A percentile compares a stretch with the other conserved stretches of the same genome.
phyloP scores from a whole-genome alignment of 2,113 vertebrate genomes.

The Zosterops pallidus region DNA sequence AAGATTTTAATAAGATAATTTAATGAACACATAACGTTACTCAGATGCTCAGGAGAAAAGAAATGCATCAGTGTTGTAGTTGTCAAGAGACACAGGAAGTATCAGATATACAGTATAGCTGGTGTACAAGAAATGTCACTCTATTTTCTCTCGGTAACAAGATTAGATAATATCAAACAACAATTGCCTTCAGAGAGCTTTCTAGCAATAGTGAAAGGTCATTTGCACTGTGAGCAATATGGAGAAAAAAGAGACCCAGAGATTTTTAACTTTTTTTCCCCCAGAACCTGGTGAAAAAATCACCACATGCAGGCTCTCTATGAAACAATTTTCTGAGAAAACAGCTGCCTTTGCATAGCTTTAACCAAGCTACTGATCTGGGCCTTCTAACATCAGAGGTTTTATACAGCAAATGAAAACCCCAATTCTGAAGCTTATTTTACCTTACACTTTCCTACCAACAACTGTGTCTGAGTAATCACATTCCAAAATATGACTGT shows the following conservation, averaged over 20 bases:
- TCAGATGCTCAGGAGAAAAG: not conserved
- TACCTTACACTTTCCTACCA: not conserved
- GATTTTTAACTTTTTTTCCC: not conserved
- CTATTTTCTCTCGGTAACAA: not conserved
- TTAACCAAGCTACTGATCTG: not conserved
- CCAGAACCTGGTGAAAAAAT: not conserved
- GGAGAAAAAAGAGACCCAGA: not conserved
- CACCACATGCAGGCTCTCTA: not conserved
- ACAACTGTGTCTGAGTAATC: not conserved
- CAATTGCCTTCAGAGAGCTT: not conserved
- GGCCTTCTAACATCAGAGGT: not conserved
- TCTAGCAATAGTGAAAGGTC: not conserved
- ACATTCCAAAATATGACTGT: not conserved
- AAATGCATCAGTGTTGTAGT: not conserved
- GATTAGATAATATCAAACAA: not conserved
- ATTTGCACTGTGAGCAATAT: not conserved
- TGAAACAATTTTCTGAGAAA: not conserved
- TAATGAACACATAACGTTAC: not conserved
- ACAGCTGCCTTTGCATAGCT: not conserved
- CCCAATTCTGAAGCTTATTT: not conserved
- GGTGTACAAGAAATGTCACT: not conserved
- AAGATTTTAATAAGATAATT: not conserved
- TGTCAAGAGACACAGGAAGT: not conserved
- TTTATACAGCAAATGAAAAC: not conserved
- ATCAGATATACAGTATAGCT: not conserved